A percentile compares a stretch with the other conserved stretches of the same genome.
Evolutionary conservation across 1,140 invertebrate species (phyloP).

Genomic region (Drosophila pectinifera): DNA sequence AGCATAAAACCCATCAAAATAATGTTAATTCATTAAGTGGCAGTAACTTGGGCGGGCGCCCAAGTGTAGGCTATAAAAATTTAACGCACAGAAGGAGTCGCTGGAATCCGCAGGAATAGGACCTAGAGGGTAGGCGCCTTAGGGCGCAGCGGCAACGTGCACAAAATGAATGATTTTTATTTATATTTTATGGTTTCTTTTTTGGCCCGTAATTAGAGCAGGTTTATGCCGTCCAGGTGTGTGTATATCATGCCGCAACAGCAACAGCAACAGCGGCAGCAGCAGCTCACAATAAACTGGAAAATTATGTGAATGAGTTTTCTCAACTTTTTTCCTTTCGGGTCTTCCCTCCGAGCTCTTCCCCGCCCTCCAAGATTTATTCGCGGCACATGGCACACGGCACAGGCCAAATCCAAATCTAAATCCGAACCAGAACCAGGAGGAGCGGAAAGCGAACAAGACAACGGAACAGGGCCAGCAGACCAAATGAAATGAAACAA

Average conservation of each 20-base stretch:
- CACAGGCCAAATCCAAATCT: conserved; percentile 47
- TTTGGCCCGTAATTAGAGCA: conserved; percentile 71
- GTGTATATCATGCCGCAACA: conserved; percentile 65
- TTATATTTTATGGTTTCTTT: conserved; percentile 77
- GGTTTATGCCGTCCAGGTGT: conserved; percentile 78
- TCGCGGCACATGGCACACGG: conserved; percentile 78
- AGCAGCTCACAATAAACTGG: conserved; percentile 72
- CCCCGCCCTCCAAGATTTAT: conserved; percentile 65
- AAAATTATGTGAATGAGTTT: conserved; percentile 84
- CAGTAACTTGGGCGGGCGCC: conserved; percentile 77
- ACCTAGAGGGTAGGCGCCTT: conserved; percentile 15
- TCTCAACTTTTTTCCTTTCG: conserved; percentile 72
- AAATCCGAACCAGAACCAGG: conserved; percentile 34
- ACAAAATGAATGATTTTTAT: conserved; percentile 80
- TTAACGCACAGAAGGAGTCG: conserved; percentile 71
- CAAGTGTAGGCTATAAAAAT: conserved; percentile 83
- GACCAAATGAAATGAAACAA: conserved; percentile 73
- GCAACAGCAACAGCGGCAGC: conserved; percentile 22
- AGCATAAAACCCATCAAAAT: conserved; percentile 82
- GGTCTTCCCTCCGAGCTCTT: background rate
- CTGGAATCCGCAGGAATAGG: conserved; percentile 22
- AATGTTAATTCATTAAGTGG: conserved; percentile 84
- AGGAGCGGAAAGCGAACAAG: conserved; percentile 33
- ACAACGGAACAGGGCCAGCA: conserved; percentile 46
- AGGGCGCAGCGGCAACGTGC: conserved; percentile 42